Evolutionary conservation across 2,888 invertebrate genomes (phyloP), one percentile per base, ranked within the genome.

Genomic region (Frankliniella intonsa): DNA sequence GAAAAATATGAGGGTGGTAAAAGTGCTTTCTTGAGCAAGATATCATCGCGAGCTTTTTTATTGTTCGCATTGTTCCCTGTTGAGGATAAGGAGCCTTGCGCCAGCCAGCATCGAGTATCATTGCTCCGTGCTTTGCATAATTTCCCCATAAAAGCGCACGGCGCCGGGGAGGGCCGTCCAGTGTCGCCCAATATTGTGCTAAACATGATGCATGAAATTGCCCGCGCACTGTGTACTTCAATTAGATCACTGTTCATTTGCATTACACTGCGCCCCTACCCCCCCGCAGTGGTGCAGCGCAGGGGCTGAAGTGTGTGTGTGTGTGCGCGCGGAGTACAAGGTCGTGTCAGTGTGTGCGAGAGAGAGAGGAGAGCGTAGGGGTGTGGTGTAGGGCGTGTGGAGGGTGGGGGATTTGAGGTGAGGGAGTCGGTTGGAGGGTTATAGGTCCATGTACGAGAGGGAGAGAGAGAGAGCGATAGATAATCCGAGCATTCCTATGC

Each of bases 141-240:
- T 76, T 76, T 76, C 69, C 69, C 22, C 69, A 76, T 76, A 76
- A 76, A 76, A 76, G 55, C 69, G 69, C 69, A 25, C 25, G 69
- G 69, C 62, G 62, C 19, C 62, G 17, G 62, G 62, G 62, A 62
- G 62, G 69, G 22, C 69, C 25, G 69, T 25, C 69, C 12, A 25
- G 25, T 76, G 69, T 76, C 69, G 69, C 69, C 69, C 69, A 76
- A 76, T 76, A 76, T 76, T 76, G 69, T 76, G 69, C 69, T 76
- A 76, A 76, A 76, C 69, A 76, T 76, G 69, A 76, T 76, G 69
- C 69, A 76, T 76, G 69, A 76, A 76, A 76, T 76, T 76, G 69
- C 69, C 69, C 69, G 22, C 22, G 62, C 69, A 76, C 69, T 76
- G 69, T 25, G 69, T 76, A 25, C 69, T 76, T 76, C 69, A 76